phyloP scores from a whole-genome alignment of 2,113 vertebrate species.

The Halichoerus grypus region DNA sequence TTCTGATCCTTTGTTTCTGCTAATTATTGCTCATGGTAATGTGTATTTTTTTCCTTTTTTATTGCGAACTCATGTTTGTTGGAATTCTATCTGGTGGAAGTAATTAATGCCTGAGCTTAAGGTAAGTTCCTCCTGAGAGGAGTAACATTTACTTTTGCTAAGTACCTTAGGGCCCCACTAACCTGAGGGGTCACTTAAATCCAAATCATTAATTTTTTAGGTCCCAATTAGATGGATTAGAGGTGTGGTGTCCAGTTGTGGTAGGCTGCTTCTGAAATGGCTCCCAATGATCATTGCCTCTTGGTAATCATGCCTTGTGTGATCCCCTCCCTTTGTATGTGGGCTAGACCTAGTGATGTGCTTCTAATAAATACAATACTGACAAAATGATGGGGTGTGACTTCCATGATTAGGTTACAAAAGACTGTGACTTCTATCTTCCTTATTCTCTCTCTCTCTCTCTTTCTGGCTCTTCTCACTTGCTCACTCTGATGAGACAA shows the following conservation, averaged over 20 bases:
- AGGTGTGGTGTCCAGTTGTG: not conserved
- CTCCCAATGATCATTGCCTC: not conserved
- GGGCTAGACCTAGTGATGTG: not conserved
- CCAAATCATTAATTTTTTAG: not conserved
- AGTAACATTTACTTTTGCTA: not conserved
- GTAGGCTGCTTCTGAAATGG: not conserved
- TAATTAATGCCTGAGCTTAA: not conserved
- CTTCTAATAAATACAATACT: not conserved
- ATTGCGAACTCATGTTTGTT: conserved; percentile 10
- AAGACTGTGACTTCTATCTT: not conserved
- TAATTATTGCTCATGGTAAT: not conserved
- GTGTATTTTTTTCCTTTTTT: not conserved
- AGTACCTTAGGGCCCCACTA: not conserved
- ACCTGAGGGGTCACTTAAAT: not conserved
- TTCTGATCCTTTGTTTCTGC: not conserved
- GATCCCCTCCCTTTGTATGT: not conserved
- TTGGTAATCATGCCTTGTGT: not conserved
- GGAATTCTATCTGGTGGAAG: not conserved
- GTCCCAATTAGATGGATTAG: not conserved
- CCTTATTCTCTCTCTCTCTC: not conserved
- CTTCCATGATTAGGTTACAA: not conserved
- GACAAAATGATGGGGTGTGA: not conserved
- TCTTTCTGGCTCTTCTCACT: not conserved
- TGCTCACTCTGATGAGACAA: not conserved
- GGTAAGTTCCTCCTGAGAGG: not conserved